A percentile compares a stretch with the other conserved stretches of the same genome.
Conservation (phyloP, 2,888 invertebrate genomes). For the Cabera pusaria region DNA sequence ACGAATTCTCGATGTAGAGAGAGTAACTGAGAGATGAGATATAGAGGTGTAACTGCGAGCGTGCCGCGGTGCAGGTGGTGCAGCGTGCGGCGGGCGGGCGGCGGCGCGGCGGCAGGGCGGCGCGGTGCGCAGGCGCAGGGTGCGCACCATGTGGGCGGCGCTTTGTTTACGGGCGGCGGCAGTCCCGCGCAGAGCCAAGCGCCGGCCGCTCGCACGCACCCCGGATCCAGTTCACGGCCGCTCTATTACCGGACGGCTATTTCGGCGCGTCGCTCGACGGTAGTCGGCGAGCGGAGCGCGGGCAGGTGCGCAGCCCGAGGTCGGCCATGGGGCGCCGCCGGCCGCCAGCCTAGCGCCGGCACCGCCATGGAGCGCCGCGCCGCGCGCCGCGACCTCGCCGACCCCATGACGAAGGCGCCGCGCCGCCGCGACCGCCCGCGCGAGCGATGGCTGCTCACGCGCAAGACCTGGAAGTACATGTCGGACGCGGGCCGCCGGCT, state of each 20-base stretch:
- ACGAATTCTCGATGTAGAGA: no score
- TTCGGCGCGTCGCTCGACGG: constrained; percentile 72
- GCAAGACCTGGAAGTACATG: constrained; percentile 97
- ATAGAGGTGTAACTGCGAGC: no score
- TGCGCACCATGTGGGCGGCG: constrained; percentile 49
- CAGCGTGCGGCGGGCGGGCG: no score
- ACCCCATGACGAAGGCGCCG: constrained; percentile 83
- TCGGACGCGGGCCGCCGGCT: constrained; percentile 94
- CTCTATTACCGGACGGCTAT: constrained; percentile 78
- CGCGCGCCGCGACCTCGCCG: constrained; percentile 72
- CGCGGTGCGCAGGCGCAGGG: constrained; percentile 36
- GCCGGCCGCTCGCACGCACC: constrained; percentile 53
- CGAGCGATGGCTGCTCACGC: constrained; percentile 93
- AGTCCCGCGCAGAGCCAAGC: constrained; percentile 48
- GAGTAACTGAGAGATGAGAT: no score
- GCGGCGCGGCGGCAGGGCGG: constrained; percentile 52
- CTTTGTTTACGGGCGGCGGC: constrained; percentile 51
- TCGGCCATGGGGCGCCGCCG: constrained; percentile 43
- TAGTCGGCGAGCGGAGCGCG: constrained; percentile 71
- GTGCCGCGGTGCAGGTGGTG: no score
- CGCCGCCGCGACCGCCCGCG: constrained; percentile 84
- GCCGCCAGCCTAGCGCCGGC: constrained; percentile 44
- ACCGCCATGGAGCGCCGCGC: constrained; percentile 68
- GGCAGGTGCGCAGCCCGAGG: constrained; percentile 72
- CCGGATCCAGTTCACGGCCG: constrained; percentile 78